phyloP scores from a whole-genome alignment of 2,113 vertebrate genomes.

The Microcebus tavaratra region DNA sequence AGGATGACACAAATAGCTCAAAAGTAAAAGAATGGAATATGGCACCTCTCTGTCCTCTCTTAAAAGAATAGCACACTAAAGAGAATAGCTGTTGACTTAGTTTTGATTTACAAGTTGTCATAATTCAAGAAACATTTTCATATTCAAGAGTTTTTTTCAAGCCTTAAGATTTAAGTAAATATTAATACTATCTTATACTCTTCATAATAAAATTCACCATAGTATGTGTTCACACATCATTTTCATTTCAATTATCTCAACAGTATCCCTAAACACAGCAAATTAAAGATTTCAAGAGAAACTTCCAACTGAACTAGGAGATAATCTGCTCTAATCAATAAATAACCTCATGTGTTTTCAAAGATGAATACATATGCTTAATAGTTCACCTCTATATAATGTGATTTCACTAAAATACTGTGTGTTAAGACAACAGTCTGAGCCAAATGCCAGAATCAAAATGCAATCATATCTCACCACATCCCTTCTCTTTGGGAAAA shows the following conservation, averaged over 20 bases:
- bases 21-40: background rate
- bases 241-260: slow-evolving; percentile 2
- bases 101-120: background rate
- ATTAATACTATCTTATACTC: background rate
- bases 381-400: background rate
- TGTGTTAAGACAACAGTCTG: background rate
- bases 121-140: slow-evolving; percentile 33
- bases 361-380: background rate
- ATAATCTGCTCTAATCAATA: background rate
- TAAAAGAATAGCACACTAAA: background rate
- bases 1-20: background rate
- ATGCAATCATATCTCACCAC: background rate
- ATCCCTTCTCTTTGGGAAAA: background rate
- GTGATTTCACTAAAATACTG: slow-evolving; percentile 16
- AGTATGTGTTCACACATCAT: background rate
- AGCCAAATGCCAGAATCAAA: slow-evolving; percentile 1
- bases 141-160: slow-evolving; percentile 1
- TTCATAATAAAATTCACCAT: background rate
- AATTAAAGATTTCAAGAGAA: slow-evolving; percentile 11
- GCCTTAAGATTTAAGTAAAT: background rate
- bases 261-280: background rate
- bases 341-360: background rate
- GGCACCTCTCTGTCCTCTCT: background rate
- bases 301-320: slow-evolving; percentile 24
- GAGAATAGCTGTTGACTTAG: background rate